A percentile compares a stretch with the other conserved stretches of the same genome.
phyloP scores from a whole-genome alignment of 2,113 vertebrate genomes.

The Himantopus leucocephalus region DNA sequence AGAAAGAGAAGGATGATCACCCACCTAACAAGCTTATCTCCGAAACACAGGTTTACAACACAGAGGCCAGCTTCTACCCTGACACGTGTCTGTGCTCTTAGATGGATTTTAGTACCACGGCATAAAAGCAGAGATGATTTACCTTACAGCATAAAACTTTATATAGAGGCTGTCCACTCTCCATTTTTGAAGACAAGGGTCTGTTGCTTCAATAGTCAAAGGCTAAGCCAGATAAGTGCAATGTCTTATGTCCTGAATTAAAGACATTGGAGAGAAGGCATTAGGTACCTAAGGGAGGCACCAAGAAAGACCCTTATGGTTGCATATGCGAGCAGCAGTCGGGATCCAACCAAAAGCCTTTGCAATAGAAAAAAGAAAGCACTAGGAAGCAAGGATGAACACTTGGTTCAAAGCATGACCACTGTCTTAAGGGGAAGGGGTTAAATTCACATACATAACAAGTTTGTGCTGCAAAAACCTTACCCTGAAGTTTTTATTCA shows the following conservation, averaged over 20 bases:
- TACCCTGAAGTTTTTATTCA: not conserved
- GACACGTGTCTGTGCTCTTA: not conserved
- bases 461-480: not conserved
- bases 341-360: not conserved
- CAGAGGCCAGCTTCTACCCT: not conserved
- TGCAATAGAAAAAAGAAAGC: not conserved
- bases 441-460: not conserved
- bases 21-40: not conserved
- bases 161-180: not conserved
- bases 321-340: not conserved
- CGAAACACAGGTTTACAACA: not conserved
- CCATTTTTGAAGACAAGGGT: not conserved
- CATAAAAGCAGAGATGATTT: not conserved
- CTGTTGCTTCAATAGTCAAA: not conserved
- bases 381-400: not conserved
- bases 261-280: not conserved
- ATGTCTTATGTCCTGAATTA: not conserved
- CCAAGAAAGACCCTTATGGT: not conserved
- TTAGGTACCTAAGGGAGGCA: not conserved
- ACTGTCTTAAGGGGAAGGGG: not conserved
- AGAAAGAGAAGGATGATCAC: not conserved
- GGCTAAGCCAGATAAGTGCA: not conserved
- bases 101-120: not conserved
- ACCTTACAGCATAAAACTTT: not conserved
- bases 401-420: not conserved